Conservation (phyloP, 2,797 vertebrate species). For the Muraenolepis orangiensis region DNA sequence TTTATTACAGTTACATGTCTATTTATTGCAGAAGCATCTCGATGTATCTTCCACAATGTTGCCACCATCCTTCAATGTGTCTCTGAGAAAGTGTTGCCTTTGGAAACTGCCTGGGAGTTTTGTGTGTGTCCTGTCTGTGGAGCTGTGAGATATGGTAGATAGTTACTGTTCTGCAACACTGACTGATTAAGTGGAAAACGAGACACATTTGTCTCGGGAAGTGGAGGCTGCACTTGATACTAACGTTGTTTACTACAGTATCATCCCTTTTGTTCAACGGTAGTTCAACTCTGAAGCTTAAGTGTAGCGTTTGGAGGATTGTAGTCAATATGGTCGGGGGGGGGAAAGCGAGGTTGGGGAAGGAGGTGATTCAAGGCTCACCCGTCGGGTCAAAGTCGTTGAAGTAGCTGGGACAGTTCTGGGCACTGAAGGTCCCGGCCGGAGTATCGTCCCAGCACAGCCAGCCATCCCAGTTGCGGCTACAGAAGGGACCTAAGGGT, state of each 20-base stretch:
- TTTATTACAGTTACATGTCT: slow-evolving; percentile 1
- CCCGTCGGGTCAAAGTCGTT: slow-evolving; percentile 91
- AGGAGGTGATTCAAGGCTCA: slow-evolving; percentile 51
- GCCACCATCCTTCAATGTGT: background rate
- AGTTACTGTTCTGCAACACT: background rate
- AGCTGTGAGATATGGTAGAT: background rate
- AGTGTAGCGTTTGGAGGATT: background rate
- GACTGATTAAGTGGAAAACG: background rate
- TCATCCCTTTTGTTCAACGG: background rate
- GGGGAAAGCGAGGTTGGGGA: no score
- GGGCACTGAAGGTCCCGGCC: slow-evolving; percentile 75
- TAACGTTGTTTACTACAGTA: no score
- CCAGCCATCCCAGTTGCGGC: slow-evolving; percentile 97
- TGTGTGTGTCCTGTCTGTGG: background rate
- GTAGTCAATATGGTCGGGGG: background rate
- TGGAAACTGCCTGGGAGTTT: background rate
- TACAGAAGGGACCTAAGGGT: slow-evolving; percentile 81
- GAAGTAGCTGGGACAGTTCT: slow-evolving; percentile 93
- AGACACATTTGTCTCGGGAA: background rate
- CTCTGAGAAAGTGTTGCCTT: background rate
- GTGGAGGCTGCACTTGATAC: background rate
- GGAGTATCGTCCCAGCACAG: slow-evolving; percentile 95
- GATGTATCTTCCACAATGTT: background rate
- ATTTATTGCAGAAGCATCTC: background rate
- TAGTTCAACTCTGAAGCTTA: background rate